Percentiles rank a stretch among this genome's conserved stretches.
Evolutionary conservation across 2,888 invertebrate genomes (phyloP).

Genomic region (Cataglyphis altisquamis): DNA sequence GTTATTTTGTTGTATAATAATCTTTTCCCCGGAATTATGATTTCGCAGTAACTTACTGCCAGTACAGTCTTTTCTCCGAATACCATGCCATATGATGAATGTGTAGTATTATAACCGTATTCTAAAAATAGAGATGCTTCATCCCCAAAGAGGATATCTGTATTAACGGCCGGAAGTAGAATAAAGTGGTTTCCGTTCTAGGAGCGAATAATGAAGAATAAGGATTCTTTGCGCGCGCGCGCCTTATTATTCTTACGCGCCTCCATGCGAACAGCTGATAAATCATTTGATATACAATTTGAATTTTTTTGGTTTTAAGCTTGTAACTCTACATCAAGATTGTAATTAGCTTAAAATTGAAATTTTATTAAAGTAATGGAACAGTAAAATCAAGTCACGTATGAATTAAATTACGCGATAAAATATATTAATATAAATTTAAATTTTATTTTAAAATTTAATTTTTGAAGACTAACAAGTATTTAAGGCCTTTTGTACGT

Average conservation of each 20-base stretch:
- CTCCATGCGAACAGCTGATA: neutral
- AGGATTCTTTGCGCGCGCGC: constrained; percentile 20
- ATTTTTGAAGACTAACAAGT: neutral
- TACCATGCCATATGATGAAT: constrained; percentile 67
- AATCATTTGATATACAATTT: neutral
- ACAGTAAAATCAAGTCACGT: neutral
- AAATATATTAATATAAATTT: neutral
- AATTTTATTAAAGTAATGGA: constrained; percentile 2
- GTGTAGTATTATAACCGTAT: constrained; percentile 67
- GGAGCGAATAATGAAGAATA: constrained; percentile 60
- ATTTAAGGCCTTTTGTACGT: neutral
- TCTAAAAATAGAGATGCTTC: constrained; percentile 79
- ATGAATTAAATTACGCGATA: neutral
- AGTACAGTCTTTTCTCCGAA: constrained; percentile 54
- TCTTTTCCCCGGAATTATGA: constrained; percentile 17
- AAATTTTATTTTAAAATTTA: neutral
- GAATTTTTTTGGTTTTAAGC: neutral
- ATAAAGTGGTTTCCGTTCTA: constrained; percentile 73
- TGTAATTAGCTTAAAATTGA: neutral
- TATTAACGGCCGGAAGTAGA: constrained; percentile 73
- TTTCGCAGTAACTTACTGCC: constrained; percentile 9
- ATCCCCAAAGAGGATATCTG: constrained; percentile 77
- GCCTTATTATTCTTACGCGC: constrained; percentile 43
- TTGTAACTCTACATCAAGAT: neutral
- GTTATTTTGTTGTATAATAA: constrained; percentile 15